Percentiles rank a stretch among this genome's conserved stretches.
phyloP scores from a whole-genome alignment of 2,113 vertebrate genomes.

The Indicator indicator region DNA sequence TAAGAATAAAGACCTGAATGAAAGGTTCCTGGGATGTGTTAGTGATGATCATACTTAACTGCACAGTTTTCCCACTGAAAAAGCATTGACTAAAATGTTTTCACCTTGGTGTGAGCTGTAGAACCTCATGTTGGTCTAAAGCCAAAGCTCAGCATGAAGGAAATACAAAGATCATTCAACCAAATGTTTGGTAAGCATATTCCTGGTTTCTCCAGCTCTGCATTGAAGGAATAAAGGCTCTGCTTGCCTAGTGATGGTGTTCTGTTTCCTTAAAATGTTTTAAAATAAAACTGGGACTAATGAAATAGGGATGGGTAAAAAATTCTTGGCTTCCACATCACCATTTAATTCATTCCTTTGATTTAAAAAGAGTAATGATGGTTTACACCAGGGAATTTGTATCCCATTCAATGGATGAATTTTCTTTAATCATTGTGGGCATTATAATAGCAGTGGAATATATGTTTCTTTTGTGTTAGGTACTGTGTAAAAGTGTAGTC shows the following conservation, averaged over 20 bases:
- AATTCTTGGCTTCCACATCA: not conserved
- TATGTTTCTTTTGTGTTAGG: not conserved
- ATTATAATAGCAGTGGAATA: not conserved
- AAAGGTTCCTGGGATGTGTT: not conserved
- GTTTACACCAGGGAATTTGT: not conserved
- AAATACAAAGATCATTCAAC: not conserved
- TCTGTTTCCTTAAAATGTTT: not conserved
- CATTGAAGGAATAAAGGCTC: not conserved
- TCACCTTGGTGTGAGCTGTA: not conserved
- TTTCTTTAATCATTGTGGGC: not conserved
- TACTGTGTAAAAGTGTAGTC: not conserved
- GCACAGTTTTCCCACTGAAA: not conserved
- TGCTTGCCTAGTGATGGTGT: not conserved
- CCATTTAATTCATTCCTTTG: not conserved
- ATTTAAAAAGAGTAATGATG: not conserved
- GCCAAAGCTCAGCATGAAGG: not conserved
- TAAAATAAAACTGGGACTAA: not conserved
- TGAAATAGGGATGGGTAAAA: not conserved
- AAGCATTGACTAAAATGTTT: not conserved
- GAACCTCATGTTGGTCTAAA: not conserved
- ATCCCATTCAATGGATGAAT: not conserved
- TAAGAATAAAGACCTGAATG: not conserved
- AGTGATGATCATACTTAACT: not conserved
- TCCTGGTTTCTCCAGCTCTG: not conserved
- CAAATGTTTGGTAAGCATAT: not conserved